Evolutionary conservation across 2,888 invertebrate species (phyloP), one percentile per base, ranked within the genome.

Genomic region (Acanthopleura granulata): DNA sequence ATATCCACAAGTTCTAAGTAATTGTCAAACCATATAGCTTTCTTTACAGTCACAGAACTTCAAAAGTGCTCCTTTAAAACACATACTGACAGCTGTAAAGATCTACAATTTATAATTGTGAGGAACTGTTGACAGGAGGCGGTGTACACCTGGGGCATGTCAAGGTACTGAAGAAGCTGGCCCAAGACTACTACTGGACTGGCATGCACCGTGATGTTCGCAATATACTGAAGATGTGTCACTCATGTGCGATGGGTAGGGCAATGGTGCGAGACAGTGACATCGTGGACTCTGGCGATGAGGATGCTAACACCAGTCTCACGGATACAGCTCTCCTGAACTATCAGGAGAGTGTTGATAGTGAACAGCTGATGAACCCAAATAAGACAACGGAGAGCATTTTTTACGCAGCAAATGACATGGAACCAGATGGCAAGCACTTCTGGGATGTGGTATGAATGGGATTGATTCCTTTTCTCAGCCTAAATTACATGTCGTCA

Each of bases 151-250:
- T 66, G 1, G 66, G 66, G 6, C 25, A 27, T 66, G 22, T 22
- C 22, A 66, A 66, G 29, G 16, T 66, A 22, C 15, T 66, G 29
- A 16, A 27, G 29, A 22, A 27, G 16, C 66, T 66, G 6, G 6
- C 66, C 16, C 1, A 66, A 6, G 66, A 66, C 27, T 22, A 27
- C 16, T 66, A 66, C 14, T 66, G 66, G 66, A 27, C 25, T 6
- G 66, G 66, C 22, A 66, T 66, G 66, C 66, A 66, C 25, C 22
- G 15, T 27, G 66, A 66, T 66, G 66, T 66, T 6, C 66, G 66
- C 1, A 22, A 25, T 16, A 22, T 66, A 16, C 22, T 66, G 25
- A 66, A 66, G 66, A 66, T 27, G 29, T 66, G 66, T 27, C 66
- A 66, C 14, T 27, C 27, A 15, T 66, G 66, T 27, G 29, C 18